A percentile compares a stretch with the other conserved stretches of the same genome.
Evolutionary conservation across 2,113 vertebrate genomes (phyloP).

Genomic region (Nerophis lumbriciformis): DNA sequence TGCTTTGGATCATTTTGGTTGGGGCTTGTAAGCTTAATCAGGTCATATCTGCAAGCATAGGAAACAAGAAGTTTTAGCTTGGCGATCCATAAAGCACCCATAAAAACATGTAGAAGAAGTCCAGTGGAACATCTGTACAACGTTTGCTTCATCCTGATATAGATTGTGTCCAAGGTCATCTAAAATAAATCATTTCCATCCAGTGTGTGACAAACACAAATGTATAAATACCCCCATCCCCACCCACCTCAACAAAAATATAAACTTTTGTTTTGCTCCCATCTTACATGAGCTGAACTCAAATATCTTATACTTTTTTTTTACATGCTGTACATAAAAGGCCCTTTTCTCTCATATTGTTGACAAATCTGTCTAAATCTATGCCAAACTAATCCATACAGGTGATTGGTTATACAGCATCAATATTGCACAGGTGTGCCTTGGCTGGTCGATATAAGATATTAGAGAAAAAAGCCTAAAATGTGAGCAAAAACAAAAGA

Average conservation of each 20-base stretch:
- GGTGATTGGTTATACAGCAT: too few species aligned
- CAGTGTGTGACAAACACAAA: constrained; percentile 69
- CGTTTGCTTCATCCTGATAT: constrained; percentile 54
- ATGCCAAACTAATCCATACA: too few species aligned
- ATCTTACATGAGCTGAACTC: too few species aligned
- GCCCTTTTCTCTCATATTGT: too few species aligned
- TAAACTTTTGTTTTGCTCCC: too few species aligned
- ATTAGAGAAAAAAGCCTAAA: too few species aligned
- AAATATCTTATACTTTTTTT: too few species aligned
- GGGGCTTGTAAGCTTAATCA: neutral
- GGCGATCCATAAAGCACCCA: constrained; percentile 58
- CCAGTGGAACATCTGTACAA: constrained; percentile 65
- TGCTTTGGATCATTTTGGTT: neutral
- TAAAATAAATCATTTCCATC: constrained; percentile 51
- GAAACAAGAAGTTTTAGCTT: constrained; percentile 4
- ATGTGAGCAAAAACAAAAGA: too few species aligned
- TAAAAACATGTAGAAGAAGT: constrained; percentile 59
- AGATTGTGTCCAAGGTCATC: constrained; percentile 58
- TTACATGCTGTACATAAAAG: too few species aligned
- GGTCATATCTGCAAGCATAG: constrained; percentile 4
- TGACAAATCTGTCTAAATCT: too few species aligned
- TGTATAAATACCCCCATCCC: constrained; percentile 54
- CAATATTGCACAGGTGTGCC: too few species aligned
- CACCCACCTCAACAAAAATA: neutral
- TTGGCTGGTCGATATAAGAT: too few species aligned